These are phyloP conservation scores for Napeogenes inachia DNA, from an alignment of 2,888 invertebrate genomes.

Conservation along the genomic window DNA sequence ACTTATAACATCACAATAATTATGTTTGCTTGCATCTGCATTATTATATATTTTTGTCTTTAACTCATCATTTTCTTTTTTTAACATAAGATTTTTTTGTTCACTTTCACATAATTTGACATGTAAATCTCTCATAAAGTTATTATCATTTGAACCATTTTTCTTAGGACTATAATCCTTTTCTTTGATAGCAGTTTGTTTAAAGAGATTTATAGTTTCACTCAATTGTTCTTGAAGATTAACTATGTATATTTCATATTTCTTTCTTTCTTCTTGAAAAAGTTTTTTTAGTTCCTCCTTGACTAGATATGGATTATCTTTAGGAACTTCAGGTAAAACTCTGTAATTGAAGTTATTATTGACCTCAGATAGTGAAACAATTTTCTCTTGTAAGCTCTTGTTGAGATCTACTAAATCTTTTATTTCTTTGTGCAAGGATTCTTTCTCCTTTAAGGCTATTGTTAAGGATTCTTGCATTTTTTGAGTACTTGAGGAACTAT, in stretches of 20 bases:
- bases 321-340: conserved; percentile 34
- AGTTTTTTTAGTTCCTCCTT: conserved; percentile 60
- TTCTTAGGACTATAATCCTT: conserved; percentile 40
- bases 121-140: conserved; percentile 63
- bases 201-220: conserved; percentile 60
- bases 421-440: conserved; percentile 63
- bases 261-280: conserved; percentile 62
- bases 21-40: conserved; percentile 52
- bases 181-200: conserved; percentile 50
- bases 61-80: conserved; percentile 68
- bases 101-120: conserved; percentile 69
- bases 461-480: conserved; percentile 47
- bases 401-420: conserved; percentile 70
- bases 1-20: conserved; percentile 63
- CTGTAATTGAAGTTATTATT: conserved; percentile 39
- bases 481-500: conserved; percentile 37
- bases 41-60: conserved; percentile 42
- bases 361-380: conserved; percentile 46
- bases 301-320: conserved; percentile 46
- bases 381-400: conserved; percentile 68
- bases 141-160: conserved; percentile 40
- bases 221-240: conserved; percentile 58
- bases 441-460: conserved; percentile 55
- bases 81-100: conserved; percentile 66
- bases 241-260: conserved; percentile 61